Conservation (phyloP, 1,140 invertebrate genomes). For the Drosophila ohnishii region DNA sequence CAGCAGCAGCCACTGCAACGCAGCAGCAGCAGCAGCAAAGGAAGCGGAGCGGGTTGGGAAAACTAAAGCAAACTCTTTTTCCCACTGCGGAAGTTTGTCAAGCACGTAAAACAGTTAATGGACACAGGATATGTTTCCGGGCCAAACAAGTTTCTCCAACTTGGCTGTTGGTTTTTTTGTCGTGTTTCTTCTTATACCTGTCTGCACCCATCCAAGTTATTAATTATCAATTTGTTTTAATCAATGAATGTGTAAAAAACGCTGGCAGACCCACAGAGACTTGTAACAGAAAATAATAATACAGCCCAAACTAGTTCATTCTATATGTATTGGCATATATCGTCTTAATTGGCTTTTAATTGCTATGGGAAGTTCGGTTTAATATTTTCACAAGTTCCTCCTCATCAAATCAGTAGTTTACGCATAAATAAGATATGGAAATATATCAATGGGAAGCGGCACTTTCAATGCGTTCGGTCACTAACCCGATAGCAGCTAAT, state of each 20-base stretch:
- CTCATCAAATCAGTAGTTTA: slow-evolving; percentile 45
- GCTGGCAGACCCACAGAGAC: slow-evolving; percentile 2
- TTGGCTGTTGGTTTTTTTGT: slow-evolving; percentile 4
- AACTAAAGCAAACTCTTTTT: slow-evolving; percentile 43
- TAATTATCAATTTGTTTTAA: slow-evolving; percentile 74
- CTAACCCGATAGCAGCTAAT: slow-evolving; percentile 26
- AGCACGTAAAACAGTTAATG: slow-evolving; percentile 79
- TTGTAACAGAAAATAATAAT: slow-evolving; percentile 7
- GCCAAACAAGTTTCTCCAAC: slow-evolving; percentile 56
- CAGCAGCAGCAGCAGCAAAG: slow-evolving; percentile 25
- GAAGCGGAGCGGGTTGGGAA: slow-evolving; percentile 43
- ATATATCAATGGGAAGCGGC: slow-evolving; percentile 64
- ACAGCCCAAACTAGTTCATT: slow-evolving; percentile 45
- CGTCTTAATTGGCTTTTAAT: slow-evolving; percentile 73
- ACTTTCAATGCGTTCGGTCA: slow-evolving; percentile 37
- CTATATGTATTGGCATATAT: slow-evolving; percentile 20
- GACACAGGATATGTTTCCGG: slow-evolving; percentile 80
- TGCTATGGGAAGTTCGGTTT: slow-evolving; percentile 73
- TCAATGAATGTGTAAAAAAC: slow-evolving; percentile 61
- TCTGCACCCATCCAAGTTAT: slow-evolving; percentile 66
- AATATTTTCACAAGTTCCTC: slow-evolving; percentile 69
- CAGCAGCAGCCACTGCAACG: slow-evolving; percentile 38
- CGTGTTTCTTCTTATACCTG: slow-evolving; percentile 26
- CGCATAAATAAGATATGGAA: slow-evolving; percentile 41
- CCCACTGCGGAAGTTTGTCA: slow-evolving; percentile 69